Conservation (phyloP, 2,888 invertebrate species). For the Andrena bicolor region DNA sequence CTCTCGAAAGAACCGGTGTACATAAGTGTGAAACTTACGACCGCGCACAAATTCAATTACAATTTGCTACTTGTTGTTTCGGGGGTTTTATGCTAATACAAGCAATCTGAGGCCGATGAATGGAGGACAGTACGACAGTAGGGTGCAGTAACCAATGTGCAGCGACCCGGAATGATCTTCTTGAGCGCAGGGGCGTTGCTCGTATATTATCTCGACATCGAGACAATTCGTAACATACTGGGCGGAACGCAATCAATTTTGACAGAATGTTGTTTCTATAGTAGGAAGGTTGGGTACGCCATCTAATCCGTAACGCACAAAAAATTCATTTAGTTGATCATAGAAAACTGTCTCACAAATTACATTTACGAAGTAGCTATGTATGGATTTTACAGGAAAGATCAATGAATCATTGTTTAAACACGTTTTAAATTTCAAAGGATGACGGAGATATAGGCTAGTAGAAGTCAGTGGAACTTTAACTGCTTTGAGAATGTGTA, state of each 20-base stretch:
- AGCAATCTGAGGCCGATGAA: conserved; percentile 70
- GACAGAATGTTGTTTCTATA: conserved; percentile 34
- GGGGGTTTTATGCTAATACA: conserved; percentile 70
- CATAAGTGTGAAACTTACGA: background rate
- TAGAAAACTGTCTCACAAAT: background rate
- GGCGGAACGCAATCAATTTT: conserved; percentile 70
- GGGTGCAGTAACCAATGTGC: conserved; percentile 68
- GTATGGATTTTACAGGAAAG: no score
- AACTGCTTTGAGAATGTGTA: no score
- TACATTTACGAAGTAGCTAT: no score
- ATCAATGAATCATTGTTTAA: no score
- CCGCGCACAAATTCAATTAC: conserved; percentile 54
- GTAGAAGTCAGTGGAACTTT: no score
- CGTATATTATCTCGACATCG: conserved; percentile 68
- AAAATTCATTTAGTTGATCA: background rate
- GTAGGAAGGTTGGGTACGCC: background rate
- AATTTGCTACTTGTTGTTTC: conserved; percentile 64
- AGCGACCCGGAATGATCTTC: conserved; percentile 74
- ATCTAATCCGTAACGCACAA: background rate
- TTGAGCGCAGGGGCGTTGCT: conserved; percentile 70
- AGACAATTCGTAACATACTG: conserved; percentile 65
- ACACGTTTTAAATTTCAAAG: no score
- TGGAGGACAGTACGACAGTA: conserved; percentile 53
- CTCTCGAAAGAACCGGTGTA: background rate
- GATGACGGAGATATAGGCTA: no score